Percentiles rank a stretch among this genome's conserved stretches.
These are phyloP conservation scores for Schizaphis graminum DNA, from an alignment of 2,888 invertebrate species.

Conservation along the genomic window DNA sequence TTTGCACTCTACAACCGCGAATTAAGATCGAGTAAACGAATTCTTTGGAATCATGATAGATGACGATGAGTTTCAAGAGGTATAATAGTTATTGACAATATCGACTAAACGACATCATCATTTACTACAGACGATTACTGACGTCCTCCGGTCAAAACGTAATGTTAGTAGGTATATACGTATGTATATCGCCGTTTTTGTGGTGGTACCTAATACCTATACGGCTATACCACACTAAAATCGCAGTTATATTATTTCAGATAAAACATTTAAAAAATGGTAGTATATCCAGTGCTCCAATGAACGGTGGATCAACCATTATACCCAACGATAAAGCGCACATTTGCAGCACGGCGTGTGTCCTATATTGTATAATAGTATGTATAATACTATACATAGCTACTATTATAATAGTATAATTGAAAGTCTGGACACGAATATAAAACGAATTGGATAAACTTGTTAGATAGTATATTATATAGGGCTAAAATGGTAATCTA, in stretches of 20 bases:
- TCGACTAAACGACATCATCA: neutral
- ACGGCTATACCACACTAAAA: neutral
- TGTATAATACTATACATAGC: neutral
- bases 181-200: neutral
- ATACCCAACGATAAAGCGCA: neutral
- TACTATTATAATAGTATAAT: conserved; percentile 27
- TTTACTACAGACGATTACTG: neutral
- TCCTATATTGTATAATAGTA: neutral
- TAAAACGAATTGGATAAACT: conserved; percentile 29
- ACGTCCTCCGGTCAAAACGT: neutral
- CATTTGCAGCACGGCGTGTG: neutral
- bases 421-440: conserved; percentile 30
- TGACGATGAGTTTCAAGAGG: neutral
- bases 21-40: neutral
- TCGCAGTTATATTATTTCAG: neutral
- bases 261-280: neutral
- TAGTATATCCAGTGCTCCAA: neutral
- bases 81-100: neutral
- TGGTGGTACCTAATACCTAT: neutral
- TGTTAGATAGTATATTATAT: conserved; percentile 13
- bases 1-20: neutral
- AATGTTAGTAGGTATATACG: no score
- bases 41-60: neutral
- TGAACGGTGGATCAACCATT: neutral
- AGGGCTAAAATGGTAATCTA: conserved; percentile 17